Conservation (phyloP, 2,888 invertebrate genomes). For the Diaperis boleti region DNA sequence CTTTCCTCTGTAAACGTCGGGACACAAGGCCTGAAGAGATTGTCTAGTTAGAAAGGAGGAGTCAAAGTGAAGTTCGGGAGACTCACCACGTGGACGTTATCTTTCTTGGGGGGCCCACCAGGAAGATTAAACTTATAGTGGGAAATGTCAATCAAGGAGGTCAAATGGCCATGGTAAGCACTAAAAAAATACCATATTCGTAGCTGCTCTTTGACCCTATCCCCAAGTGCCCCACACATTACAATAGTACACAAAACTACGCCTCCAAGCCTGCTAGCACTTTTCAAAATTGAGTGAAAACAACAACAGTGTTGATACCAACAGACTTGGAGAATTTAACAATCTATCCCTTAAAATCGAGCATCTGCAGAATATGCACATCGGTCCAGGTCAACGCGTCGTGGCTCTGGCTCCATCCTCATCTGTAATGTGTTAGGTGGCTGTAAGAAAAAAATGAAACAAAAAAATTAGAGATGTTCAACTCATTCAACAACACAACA, state of each 20-base stretch:
- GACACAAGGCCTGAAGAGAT: constrained; percentile 83
- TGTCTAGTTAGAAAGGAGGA: neutral
- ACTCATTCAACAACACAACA: constrained; percentile 34
- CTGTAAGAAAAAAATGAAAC: constrained; percentile 65
- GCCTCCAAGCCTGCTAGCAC: constrained; percentile 38
- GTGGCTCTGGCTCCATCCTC: constrained; percentile 12
- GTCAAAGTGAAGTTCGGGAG: constrained; percentile 34
- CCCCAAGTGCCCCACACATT: constrained; percentile 34
- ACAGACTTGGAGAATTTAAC: constrained; percentile 36
- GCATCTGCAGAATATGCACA: neutral
- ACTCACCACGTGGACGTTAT: constrained; percentile 91
- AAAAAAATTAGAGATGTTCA: constrained; percentile 55
- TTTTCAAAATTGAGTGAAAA: constrained; percentile 1
- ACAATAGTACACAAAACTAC: constrained; percentile 22
- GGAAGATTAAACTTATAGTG: constrained; percentile 97
- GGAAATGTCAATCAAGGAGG: constrained; percentile 95
- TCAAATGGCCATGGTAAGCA: constrained; percentile 99
- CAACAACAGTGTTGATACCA: neutral
- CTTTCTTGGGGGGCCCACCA: constrained; percentile 84
- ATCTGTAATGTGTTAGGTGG: constrained; percentile 46
- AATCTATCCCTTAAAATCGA: constrained; percentile 14
- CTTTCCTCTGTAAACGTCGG: constrained; percentile 94
- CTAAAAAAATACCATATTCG: constrained; percentile 74
- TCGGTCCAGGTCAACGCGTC: neutral
- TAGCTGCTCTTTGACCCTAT: constrained; percentile 33